Percentiles rank a stretch among this genome's conserved stretches.
Conservation (phyloP, 2,888 invertebrate genomes). For the Deladenus siricidicola region DNA sequence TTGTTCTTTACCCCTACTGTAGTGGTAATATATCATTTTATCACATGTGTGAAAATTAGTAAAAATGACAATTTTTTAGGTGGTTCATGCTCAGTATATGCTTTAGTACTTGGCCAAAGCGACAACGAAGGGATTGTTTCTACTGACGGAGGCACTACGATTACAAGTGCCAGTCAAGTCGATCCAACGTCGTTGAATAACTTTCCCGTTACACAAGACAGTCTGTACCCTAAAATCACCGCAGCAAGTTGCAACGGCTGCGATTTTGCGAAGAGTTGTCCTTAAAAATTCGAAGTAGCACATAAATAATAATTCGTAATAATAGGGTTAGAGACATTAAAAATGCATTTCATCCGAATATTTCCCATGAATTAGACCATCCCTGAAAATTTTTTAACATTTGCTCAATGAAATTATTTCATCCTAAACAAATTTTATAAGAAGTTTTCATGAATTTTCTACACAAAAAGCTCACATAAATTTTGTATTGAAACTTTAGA, state of each 20-base stretch:
- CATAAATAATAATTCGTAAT: too few relatives aligned
- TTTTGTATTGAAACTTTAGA: too few relatives aligned
- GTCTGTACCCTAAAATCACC: conserved; percentile 6
- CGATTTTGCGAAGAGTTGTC: conserved; percentile 2
- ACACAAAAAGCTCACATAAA: too few relatives aligned
- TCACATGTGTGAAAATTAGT: not conserved
- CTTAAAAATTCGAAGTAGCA: too few relatives aligned
- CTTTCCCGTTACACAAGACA: conserved; percentile 6
- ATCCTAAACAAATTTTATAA: too few relatives aligned
- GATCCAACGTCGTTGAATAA: not conserved
- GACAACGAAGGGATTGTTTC: conserved; percentile 1
- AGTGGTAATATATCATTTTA: not conserved
- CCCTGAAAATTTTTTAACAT: too few relatives aligned
- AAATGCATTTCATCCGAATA: too few relatives aligned
- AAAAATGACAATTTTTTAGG: not conserved
- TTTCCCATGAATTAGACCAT: too few relatives aligned
- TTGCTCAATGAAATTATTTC: too few relatives aligned
- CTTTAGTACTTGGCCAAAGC: not conserved
- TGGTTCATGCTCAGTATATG: conserved; percentile 3
- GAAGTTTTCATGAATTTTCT: too few relatives aligned
- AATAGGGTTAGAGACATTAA: too few relatives aligned
- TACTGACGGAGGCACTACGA: conserved; percentile 1
- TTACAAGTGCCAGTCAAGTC: conserved; percentile 1
- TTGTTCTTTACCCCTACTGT: conserved; percentile 7
- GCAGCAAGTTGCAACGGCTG: conserved; percentile 8